phyloP scores from a whole-genome alignment of 2,113 vertebrate species.

The Terrapene triunguis region DNA sequence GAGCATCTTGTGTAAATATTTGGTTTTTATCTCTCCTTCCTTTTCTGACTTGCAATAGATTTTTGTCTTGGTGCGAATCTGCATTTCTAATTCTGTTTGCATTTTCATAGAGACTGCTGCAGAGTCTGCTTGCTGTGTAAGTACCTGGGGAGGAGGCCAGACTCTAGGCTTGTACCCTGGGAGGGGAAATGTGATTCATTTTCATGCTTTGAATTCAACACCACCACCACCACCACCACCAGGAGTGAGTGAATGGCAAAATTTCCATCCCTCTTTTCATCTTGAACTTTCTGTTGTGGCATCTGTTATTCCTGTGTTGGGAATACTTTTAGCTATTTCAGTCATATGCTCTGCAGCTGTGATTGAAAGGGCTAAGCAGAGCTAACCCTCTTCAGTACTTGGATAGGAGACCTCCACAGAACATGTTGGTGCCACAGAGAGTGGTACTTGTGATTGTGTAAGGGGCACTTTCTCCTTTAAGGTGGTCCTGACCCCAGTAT shows the following conservation, averaged over 20 bases:
- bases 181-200: not conserved
- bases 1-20: not conserved
- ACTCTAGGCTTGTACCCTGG: not conserved
- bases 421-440: rapidly evolving
- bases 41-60: not conserved
- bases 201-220: not conserved
- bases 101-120: not conserved
- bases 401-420: rapidly evolving
- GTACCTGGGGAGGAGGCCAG: not conserved
- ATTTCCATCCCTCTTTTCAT: not conserved
- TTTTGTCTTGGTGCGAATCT: not conserved
- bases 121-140: not conserved
- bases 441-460: not conserved
- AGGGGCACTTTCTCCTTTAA: not conserved
- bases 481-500: rapidly evolving
- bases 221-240: too few species aligned
- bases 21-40: not conserved
- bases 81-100: not conserved
- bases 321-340: not conserved
- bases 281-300: not conserved
- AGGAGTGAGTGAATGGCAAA: not conserved
- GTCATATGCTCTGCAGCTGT: not conserved
- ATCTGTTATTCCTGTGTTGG: not conserved
- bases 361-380: not conserved
- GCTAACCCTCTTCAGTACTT: not conserved